Conservation (phyloP, 2,113 vertebrate species). For the Silurus asotus region DNA sequence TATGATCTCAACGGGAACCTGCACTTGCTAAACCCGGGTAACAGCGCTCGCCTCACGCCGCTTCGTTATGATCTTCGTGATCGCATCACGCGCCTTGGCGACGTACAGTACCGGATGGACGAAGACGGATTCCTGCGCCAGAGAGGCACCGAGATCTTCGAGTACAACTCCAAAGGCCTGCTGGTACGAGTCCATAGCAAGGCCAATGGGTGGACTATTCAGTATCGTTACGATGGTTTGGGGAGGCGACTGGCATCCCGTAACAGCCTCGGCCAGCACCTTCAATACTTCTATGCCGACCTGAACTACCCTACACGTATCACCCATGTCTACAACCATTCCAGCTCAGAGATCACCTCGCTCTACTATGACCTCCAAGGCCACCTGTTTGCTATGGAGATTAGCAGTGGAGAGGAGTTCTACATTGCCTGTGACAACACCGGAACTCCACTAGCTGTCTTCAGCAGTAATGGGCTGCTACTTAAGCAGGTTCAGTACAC, state of each 20-base stretch:
- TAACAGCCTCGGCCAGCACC: constrained; percentile 93
- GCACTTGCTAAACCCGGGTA: constrained; percentile 92
- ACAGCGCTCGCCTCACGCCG: constrained; percentile 86
- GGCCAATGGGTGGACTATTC: constrained; percentile 93
- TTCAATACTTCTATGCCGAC: constrained; percentile 97
- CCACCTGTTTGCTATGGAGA: constrained; percentile 98
- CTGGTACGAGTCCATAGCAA: constrained; percentile 95
- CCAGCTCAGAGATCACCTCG: constrained; percentile 96
- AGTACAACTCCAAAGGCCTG: constrained; percentile 97
- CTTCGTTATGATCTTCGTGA: constrained; percentile 94
- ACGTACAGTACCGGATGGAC: constrained; percentile 91
- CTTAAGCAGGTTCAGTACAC: constrained; percentile 98
- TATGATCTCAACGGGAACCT: constrained; percentile 98
- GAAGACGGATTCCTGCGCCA: constrained; percentile 96
- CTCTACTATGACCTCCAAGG: constrained; percentile 97
- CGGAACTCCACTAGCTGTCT: constrained; percentile 92
- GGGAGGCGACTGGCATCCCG: constrained; percentile 89
- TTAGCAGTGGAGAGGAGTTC: constrained; percentile 97
- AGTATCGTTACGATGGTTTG: constrained; percentile 94
- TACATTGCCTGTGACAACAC: constrained; percentile 98
- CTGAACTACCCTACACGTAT: constrained; percentile 94
- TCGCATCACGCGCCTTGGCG: constrained; percentile 92
- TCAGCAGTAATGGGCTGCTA: constrained; percentile 94
- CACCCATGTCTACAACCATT: constrained; percentile 97
- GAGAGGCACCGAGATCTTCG: constrained; percentile 93